Evolutionary conservation across 2,797 vertebrate genomes (phyloP), one percentile per base, ranked within the genome.

Genomic region (Eupleurogrammus muticus): DNA sequence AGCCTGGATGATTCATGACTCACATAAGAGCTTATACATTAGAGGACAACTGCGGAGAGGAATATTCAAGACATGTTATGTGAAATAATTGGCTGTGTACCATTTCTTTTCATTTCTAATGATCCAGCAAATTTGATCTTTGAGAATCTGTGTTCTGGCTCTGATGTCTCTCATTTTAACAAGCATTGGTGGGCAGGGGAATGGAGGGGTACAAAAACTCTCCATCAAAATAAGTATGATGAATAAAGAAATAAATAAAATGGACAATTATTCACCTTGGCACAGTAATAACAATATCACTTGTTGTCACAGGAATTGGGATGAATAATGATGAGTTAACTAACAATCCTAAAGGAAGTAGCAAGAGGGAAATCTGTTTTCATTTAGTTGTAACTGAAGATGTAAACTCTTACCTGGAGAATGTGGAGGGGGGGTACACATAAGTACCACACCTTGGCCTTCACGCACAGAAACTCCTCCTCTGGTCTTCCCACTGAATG

Each of bases 381-480:
- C 11, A 34, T 64, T 6, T 5, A n/a, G 6, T 19, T 17, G 13
- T 34, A 36, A 40, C 3, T 35, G 13, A 42, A 38, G 49, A 19
- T 57, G 9, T 20, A 23, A 49, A 49, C 5, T 49, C 85, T 86
- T 95, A 99, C 97, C 97, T 96, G 96, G 95, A 1, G 97, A 98
- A 87, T 99, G 97, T 65, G 95, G 93, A 7, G 97, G 97, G 56
- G 97, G 96, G 1, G 95, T 96, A 65, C 97, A 99, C 94, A 99
- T 96, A 55, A 99, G 95, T 32, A 99, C 97, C 51, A 99, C 97
- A 5, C 97, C 97, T 91, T 99, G 97, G 80, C 97, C 96, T 95
- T 98, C 97, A 54, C 97, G 93, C 72, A 98, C 97, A 0, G 96
- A 98, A 4, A 99, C 97, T 0, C 93, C 97, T 17, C 96, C 97